phyloP scores from a whole-genome alignment of 2,888 invertebrate species.

The Cepaea hortensis region DNA sequence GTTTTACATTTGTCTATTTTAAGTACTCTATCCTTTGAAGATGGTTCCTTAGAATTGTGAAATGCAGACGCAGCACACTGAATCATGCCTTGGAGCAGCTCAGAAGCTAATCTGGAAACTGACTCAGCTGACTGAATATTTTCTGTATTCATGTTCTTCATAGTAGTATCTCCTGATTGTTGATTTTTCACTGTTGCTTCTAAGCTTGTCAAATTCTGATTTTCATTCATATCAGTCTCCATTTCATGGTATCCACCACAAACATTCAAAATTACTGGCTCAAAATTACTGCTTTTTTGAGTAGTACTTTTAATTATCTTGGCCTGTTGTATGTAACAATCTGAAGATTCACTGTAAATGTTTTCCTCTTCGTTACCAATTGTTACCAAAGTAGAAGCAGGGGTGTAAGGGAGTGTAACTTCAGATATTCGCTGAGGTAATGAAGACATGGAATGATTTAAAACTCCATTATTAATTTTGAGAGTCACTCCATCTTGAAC shows the following conservation, averaged over 20 bases:
- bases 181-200: neutral
- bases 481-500: neutral
- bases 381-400: neutral
- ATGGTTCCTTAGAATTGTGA: neutral
- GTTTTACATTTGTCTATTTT: neutral
- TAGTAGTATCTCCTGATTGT: neutral
- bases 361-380: neutral
- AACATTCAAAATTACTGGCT: slow-evolving; percentile 40
- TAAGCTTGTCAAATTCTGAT: neutral
- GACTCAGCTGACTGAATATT: neutral
- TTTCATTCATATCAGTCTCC: slow-evolving; percentile 8
- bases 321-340: neutral
- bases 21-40: neutral
- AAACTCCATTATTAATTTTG: neutral
- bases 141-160: neutral
- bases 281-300: slow-evolving; percentile 4
- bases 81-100: slow-evolving; percentile 20
- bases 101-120: neutral
- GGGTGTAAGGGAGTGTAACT: neutral
- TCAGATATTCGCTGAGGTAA: neutral
- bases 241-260: slow-evolving; percentile 33
- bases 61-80: neutral
- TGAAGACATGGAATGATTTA: neutral
- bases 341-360: neutral
- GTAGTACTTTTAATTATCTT: neutral